phyloP scores from a whole-genome alignment of 1,140 invertebrate genomes.

The Monomorium pharaonis region DNA sequence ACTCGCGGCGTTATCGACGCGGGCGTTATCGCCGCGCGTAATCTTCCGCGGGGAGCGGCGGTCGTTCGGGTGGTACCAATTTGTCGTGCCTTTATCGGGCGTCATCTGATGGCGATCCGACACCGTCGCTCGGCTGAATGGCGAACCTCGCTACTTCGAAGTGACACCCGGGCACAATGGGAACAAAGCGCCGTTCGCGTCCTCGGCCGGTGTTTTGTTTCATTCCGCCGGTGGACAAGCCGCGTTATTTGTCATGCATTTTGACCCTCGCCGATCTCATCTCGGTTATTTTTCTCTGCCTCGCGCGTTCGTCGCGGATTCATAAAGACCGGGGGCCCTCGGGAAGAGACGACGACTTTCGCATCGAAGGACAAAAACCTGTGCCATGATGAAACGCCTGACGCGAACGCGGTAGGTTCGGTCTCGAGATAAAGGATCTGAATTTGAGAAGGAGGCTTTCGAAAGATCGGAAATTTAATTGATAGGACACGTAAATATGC shows the following conservation, averaged over 20 bases:
- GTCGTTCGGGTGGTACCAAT: conserved; percentile 84
- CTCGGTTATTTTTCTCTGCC: conserved; percentile 82
- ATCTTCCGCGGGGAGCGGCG: conserved; percentile 80
- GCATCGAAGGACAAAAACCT: conserved; percentile 53
- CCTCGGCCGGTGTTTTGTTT: conserved; percentile 81
- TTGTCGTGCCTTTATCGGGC: conserved; percentile 83
- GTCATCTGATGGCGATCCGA: conserved; percentile 84
- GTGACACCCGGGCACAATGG: conserved; percentile 82
- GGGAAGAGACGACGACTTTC: conserved; percentile 31
- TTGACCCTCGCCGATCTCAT: conserved; percentile 82
- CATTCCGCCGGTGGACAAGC: conserved; percentile 80
- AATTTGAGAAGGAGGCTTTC: not conserved
- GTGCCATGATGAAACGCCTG: not conserved
- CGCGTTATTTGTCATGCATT: conserved; percentile 83
- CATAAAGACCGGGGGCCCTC: conserved; percentile 52
- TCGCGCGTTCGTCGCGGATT: conserved; percentile 52
- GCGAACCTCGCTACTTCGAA: conserved; percentile 78
- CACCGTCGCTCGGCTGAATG: conserved; percentile 79
- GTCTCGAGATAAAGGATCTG: conserved; percentile 5
- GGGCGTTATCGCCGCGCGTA: conserved; percentile 73
- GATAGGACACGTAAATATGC: not conserved
- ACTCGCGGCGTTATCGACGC: conserved; percentile 78
- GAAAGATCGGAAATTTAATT: not conserved
- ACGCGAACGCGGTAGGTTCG: not conserved
- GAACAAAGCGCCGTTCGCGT: conserved; percentile 80